Evolutionary conservation across 2,113 vertebrate genomes (phyloP).

Genomic region (Zosterops japonicus): DNA sequence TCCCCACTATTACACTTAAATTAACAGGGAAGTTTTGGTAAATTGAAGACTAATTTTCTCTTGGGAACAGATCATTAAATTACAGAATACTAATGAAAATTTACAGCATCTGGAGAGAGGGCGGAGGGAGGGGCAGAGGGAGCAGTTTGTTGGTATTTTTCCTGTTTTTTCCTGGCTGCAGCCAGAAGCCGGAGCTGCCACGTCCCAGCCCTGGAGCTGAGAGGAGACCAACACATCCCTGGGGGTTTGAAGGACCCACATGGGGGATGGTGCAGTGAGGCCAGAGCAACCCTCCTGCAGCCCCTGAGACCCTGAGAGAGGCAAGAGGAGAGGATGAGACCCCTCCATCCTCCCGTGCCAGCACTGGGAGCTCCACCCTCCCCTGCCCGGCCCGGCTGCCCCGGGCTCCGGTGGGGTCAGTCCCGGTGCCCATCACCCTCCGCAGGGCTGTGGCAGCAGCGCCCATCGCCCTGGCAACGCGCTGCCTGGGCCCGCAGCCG

Average conservation of each 20-base stretch:
- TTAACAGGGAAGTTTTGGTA: conserved; percentile 21
- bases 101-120: not conserved
- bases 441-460: not conserved
- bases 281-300: not conserved
- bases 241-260: accelerated
- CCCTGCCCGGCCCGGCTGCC: not conserved
- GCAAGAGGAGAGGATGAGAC: accelerated
- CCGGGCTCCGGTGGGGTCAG: not conserved
- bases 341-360: accelerated
- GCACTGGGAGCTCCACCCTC: accelerated
- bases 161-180: not conserved
- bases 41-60: conserved; percentile 51
- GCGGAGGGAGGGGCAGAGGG: not conserved
- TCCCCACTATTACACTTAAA: not conserved
- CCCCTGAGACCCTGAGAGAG: not conserved
- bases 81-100: conserved; percentile 49
- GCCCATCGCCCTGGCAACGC: conserved; percentile 73
- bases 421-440: not conserved
- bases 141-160: not conserved
- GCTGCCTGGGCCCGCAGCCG: conserved; percentile 61
- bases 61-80: conserved; percentile 53
- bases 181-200: not conserved
- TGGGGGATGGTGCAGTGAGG: accelerated
- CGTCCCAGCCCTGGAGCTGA: accelerated
- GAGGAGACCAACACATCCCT: accelerated